Evolutionary conservation across 2,888 invertebrate species (phyloP), one percentile per base, ranked within the genome.

Genomic region (Rhimphoctona megacephalus): DNA sequence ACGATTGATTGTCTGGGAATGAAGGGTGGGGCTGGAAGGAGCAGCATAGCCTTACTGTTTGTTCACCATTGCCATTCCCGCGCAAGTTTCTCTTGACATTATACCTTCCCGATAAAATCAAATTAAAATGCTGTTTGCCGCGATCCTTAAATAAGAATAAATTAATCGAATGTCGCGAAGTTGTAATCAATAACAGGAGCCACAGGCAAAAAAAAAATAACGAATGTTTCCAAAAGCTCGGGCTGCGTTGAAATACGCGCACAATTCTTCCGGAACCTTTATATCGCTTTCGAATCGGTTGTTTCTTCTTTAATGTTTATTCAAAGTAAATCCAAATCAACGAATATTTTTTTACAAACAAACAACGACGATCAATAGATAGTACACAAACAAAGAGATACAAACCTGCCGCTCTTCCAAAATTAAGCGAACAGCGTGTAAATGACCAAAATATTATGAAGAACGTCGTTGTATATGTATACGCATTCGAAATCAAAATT

Each of bases 71-170:
- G 43, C 70, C 54, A 76, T 81, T 81, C 64, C 76, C 46, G 46
- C 66, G 30, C 8, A 80, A 81, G 64, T 76, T 72, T 81, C 74
- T 36, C 76, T 30, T 66, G 70, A 70, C 70, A 30, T 46, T 70
- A 57, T 57, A 57, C 39, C 36, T 30, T 30, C 66, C 11, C 30
- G 54, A 73, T 57, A 17, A 78, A 79, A 73, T 67, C 72, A 66
- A 85, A 72, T 85, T 81, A 78, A 81, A 85, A 85, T 81, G 66
- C 77, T 85, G 81, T 81, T 85, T 85, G 57, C 81, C 39, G 52
- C 66, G 77, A 72, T 66, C 52, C 85, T 85, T 78, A 81, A 81
- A 85, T 61, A 46, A 54, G 33, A 73, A 54, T 25, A 67, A 83
- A 79, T 79, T 79, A 67, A 66, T 52, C 30, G 36, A 11, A 78